Base-by-base conservation (phyloP, 2,797 vertebrate genomes). In the Pipistrellus kuhlii region DNA sequence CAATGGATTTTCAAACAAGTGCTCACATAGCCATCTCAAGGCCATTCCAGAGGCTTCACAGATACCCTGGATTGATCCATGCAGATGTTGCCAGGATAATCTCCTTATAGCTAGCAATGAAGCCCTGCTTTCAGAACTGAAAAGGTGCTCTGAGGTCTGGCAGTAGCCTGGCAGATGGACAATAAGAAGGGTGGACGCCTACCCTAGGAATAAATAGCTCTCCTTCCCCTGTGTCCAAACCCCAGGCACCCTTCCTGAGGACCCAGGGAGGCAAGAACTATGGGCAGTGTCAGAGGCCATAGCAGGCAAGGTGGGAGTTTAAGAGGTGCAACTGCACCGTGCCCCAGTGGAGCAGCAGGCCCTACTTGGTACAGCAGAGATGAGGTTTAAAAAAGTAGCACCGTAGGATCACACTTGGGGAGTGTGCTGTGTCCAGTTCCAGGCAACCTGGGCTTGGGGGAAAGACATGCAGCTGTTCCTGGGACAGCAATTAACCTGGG, bases 181-280 rank as follows among this genome's bases (percentile, higher is more conserved):
- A 78, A 88, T 94, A 95, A 95, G 93, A 51, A 93, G 15, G 76
- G 71, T 85, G 25, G 14, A 5, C 92, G 62, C 80, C 71, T 76
- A 25, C 46, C 59, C 30, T 41, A 77, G 93, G 94, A 90, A 94
- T 96, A 97, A 97, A 90, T 97, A 96, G 94, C 82, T 44, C 59
- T 75, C 14, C 53, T 38, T 94, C 46, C 38, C 66, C 66, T 57
- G 66, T 92, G 90, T 68, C 66, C 53, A 80, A 92, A 82, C 66
- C 89, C 69, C 2, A 17, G 81, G 93, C 71, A 57, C 57, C 80
- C 57, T 85, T 94, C 59, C 78, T 11, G 25, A 93, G 71, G 85
- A 83, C 90, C 77, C 0, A 0, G 55, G 84, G 62, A 78, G 62
- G 87, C 87, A 77, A 87, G 72, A 93, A 64, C 87, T 85, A 82